Percentiles rank a stretch among this genome's conserved stretches.
Conservation (phyloP, 1,140 invertebrate genomes). For the Macrosteles quadrilineatus region DNA sequence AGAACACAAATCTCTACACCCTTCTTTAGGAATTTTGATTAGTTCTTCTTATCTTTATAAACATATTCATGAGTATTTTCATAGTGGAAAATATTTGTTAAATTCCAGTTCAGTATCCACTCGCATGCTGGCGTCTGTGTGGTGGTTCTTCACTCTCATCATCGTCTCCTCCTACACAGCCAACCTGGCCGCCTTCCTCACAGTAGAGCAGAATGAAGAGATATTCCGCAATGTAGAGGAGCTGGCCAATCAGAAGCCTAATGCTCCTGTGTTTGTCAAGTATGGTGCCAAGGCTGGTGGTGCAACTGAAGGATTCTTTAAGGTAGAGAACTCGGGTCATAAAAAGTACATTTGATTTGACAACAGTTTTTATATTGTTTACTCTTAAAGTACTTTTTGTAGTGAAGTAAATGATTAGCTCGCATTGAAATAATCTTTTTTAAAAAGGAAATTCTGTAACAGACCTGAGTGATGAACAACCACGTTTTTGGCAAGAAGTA, state of each 20-base stretch:
- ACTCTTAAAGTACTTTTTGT: background rate
- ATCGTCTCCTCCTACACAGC: conserved; percentile 97
- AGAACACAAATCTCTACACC: no score
- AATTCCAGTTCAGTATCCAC: conserved; percentile 53
- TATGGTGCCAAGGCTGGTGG: conserved; percentile 84
- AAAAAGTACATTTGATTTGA: background rate
- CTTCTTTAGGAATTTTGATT: no score
- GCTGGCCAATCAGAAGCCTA: conserved; percentile 71
- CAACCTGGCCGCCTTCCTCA: conserved; percentile 94
- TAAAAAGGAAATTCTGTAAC: no score
- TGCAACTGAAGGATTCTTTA: conserved; percentile 81
- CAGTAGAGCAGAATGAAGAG: conserved; percentile 79
- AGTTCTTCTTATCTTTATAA: no score
- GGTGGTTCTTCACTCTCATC: conserved; percentile 96
- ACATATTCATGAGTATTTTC: no score
- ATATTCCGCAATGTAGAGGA: conserved; percentile 84
- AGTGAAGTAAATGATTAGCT: no score
- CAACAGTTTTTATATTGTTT: background rate
- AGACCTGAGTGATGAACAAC: no score
- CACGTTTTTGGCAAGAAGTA: no score
- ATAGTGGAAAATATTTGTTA: no score
- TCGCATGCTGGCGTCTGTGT: conserved; percentile 60
- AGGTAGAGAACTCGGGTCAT: conserved; percentile 68
- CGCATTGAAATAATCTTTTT: no score
- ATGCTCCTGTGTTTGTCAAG: conserved; percentile 57